A percentile compares a stretch with the other conserved stretches of the same genome.
Conservation (phyloP, 1,140 invertebrate genomes). For the Euwallacea similis region DNA sequence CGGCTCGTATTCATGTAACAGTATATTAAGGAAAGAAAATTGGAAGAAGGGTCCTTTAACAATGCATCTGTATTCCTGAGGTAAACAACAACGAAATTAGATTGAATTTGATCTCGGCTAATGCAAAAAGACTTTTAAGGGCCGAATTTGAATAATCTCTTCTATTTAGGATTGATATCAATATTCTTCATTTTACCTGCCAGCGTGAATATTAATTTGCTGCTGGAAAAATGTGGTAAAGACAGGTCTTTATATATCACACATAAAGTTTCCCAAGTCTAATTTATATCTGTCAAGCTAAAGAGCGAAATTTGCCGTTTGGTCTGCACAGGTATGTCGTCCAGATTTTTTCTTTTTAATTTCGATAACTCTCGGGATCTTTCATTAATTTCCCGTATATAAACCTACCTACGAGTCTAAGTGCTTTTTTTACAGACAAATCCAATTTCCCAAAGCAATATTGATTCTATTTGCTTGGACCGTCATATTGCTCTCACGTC, state of each 20-base stretch:
- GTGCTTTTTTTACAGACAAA: conserved; percentile 23
- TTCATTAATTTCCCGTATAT: conserved; percentile 17
- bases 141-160: conserved; percentile 16
- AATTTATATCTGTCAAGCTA: conserved; percentile 12
- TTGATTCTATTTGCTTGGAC: conserved; percentile 19
- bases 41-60: conserved; percentile 43
- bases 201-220: no score
- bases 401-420: conserved; percentile 8
- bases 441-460: conserved; percentile 24
- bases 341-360: conserved; percentile 25
- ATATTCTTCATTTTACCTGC: no score
- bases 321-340: conserved; percentile 3
- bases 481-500: conserved; percentile 9
- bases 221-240: no score
- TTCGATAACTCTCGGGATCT: conserved; percentile 11
- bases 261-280: not conserved
- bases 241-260: no score
- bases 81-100: conserved; percentile 42
- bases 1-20: conserved; percentile 40
- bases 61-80: conserved; percentile 37
- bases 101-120: conserved; percentile 40
- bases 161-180: not conserved
- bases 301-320: conserved; percentile 9
- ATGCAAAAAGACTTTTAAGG: conserved; percentile 29
- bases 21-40: conserved; percentile 41